phyloP scores from a whole-genome alignment of 1,140 invertebrate genomes.

The Aphaenogaster ashmeadi region DNA sequence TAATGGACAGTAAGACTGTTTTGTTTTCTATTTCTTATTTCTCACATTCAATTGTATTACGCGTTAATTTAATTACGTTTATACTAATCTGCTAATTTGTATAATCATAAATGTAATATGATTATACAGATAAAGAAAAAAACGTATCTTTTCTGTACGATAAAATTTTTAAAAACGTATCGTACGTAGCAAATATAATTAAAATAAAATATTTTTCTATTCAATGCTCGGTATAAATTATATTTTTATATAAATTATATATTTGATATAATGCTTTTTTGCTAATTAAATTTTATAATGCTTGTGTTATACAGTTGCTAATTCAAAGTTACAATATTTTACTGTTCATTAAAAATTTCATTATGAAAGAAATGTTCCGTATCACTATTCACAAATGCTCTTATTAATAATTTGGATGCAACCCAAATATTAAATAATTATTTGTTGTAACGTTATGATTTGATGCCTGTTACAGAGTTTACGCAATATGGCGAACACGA shows the following conservation, averaged over 20 bases:
- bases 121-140: not conserved
- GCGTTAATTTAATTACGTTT: slow-evolving; percentile 15
- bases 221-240: not conserved
- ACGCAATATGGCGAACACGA: slow-evolving; percentile 87
- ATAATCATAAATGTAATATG: not conserved
- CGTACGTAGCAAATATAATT: not conserved
- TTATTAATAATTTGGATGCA: not conserved
- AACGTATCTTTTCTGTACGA: not conserved
- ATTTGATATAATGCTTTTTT: not conserved
- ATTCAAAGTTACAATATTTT: slow-evolving; percentile 16
- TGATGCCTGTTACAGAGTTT: slow-evolving; percentile 88
- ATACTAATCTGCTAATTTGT: not conserved
- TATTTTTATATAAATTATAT: not conserved
- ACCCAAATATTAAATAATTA: not conserved
- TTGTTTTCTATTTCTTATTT: not conserved
- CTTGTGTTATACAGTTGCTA: not conserved
- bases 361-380: not conserved
- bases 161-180: not conserved
- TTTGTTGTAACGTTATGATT: slow-evolving; percentile 70
- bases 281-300: not conserved
- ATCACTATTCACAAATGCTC: not conserved
- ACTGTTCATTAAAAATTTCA: not conserved
- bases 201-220: not conserved
- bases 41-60: not conserved
- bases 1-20: not conserved